Conservation (phyloP, 2,113 vertebrate genomes). For the Protobothrops flavoviridis region DNA sequence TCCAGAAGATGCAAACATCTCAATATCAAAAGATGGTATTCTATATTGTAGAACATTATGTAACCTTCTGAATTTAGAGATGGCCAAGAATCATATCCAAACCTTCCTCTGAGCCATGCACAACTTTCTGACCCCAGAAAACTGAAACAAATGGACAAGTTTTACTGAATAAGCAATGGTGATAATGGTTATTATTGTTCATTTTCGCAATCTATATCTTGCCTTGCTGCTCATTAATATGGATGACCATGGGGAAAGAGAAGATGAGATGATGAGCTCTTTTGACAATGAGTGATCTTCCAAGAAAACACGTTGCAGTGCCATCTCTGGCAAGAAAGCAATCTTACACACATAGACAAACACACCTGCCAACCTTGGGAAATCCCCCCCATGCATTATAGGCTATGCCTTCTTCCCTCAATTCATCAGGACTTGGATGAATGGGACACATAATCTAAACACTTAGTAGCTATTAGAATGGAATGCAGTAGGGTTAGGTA, state of each 20-base stretch:
- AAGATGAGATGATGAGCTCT: not conserved
- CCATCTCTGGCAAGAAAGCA: not conserved
- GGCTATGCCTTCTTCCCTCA: not conserved
- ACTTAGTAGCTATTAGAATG: conserved; percentile 14
- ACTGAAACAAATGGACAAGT: not conserved
- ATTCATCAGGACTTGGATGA: not conserved
- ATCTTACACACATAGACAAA: not conserved
- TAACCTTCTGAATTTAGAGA: conserved; percentile 15
- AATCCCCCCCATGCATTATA: not conserved
- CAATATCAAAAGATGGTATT: conserved; percentile 36
- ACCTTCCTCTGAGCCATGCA: conserved; percentile 1
- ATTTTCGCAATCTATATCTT: not conserved
- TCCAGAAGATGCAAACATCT: conserved; percentile 28
- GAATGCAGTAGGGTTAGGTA: conserved; percentile 26
- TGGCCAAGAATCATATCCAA: conserved; percentile 21
- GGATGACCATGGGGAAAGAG: conserved; percentile 5
- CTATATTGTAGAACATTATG: not conserved
- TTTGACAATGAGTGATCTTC: conserved; percentile 32
- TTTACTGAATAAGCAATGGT: conserved; percentile 15
- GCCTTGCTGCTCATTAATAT: not conserved
- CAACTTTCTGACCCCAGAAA: conserved; percentile 17
- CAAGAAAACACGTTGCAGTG: not conserved
- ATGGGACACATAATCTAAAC: not conserved
- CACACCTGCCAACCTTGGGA: not conserved
- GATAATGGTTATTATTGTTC: not conserved